phyloP scores from a whole-genome alignment of 2,797 vertebrate species.

The Siniperca obscura region DNA sequence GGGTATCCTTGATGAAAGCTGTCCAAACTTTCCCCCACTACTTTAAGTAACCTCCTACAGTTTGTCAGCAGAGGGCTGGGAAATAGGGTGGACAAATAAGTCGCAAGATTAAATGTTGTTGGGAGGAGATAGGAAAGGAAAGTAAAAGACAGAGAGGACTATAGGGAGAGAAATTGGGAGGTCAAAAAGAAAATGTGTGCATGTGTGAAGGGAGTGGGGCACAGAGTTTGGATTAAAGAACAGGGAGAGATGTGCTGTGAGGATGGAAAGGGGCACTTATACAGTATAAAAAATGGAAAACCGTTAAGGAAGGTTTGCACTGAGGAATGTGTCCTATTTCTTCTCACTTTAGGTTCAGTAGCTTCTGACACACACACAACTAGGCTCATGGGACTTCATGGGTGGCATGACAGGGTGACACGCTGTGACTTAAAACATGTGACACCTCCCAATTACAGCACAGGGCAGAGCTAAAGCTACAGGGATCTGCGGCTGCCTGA shows the following conservation, averaged over 20 bases:
- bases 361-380: constrained; percentile 48
- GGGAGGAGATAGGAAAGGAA: constrained; percentile 50
- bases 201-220: not conserved
- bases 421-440: constrained; percentile 72
- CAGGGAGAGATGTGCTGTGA: constrained; percentile 26
- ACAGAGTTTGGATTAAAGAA: constrained; percentile 29
- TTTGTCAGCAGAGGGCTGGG: constrained; percentile 78
- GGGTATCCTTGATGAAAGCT: constrained; percentile 81
- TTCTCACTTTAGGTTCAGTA: constrained; percentile 50
- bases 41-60: constrained; percentile 83
- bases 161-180: constrained; percentile 41
- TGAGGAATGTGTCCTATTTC: constrained; percentile 61
- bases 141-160: constrained; percentile 32
- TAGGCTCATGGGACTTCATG: constrained; percentile 58
- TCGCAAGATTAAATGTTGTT: constrained; percentile 78
- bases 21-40: constrained; percentile 80
- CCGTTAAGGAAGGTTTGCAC: constrained; percentile 54
- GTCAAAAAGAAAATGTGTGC: constrained; percentile 47
- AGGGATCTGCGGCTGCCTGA: constrained; percentile 28
- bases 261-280: constrained; percentile 40
- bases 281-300: constrained; percentile 22
- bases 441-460: constrained; percentile 66
- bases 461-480: constrained; percentile 29
- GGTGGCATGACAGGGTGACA: constrained; percentile 66
- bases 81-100: constrained; percentile 78